These are phyloP conservation scores for Cephus pulcher DNA, from an alignment of 2,888 invertebrate genomes.

Conservation along the genomic window DNA sequence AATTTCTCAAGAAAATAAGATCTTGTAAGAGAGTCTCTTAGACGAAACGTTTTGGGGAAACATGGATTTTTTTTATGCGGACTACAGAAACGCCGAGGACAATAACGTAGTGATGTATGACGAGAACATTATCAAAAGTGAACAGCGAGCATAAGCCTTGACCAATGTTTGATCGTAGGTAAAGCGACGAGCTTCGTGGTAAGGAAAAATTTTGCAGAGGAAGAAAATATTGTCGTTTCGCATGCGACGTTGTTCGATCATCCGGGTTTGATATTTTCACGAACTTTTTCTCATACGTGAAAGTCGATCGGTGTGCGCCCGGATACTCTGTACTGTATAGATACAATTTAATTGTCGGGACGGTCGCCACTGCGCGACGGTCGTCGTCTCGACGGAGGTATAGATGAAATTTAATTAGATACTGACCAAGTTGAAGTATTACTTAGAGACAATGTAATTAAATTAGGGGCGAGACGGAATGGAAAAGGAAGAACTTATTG, in stretches of 20 bases:
- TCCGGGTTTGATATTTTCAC: background rate
- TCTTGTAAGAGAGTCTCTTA: background rate
- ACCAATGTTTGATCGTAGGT: background rate
- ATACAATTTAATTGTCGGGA: background rate
- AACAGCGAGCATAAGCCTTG: background rate
- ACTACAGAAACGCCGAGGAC: background rate
- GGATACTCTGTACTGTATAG: background rate
- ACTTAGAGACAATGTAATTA: background rate
- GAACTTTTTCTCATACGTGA: background rate
- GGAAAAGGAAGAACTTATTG: constrained; percentile 17
- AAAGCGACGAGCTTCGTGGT: background rate
- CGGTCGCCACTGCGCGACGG: background rate
- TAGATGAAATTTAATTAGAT: constrained; percentile 19
- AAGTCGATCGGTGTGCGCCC: background rate
- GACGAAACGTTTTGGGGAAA: background rate
- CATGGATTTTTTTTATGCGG: background rate
- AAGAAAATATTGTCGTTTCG: no score
- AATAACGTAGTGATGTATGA: background rate
- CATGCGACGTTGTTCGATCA: background rate
- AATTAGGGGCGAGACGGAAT: constrained; percentile 23
- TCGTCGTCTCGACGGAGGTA: background rate
- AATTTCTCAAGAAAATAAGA: background rate
- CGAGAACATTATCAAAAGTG: background rate
- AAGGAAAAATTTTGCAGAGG: no score
- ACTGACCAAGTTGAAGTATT: constrained; percentile 34